Evolutionary conservation across 1,140 invertebrate species (phyloP), one percentile per base, ranked within the genome.

Genomic region (Eulimnadia texana): DNA sequence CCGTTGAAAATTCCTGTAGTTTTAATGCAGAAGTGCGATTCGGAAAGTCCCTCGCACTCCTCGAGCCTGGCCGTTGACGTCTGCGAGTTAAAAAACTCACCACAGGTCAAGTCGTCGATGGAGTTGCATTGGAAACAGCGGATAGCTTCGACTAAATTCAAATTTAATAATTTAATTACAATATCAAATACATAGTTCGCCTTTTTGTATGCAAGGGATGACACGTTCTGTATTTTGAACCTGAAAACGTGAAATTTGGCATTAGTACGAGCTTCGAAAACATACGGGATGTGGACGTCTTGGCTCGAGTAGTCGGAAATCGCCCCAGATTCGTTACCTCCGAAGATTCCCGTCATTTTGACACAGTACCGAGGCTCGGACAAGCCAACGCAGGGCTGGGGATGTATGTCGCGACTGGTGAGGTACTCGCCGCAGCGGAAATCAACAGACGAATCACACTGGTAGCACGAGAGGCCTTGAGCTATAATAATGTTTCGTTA

Each of bases 1-100:
- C 92, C 93, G 86, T 93, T 90, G 72, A 84, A 95, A 68, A 94
- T 80, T 60, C 93, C 93, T 61, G 88, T 87, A 67, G 91, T 87
- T 80, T 98, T 98, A 63, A 97, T 83, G 74, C 93, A 97, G 74
- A 85, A 96, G 66, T 84, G 78, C 9, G 90, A 89, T 67, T 82
- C 82, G 69, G 88, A 86, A 64, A 96, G 85, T 65, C 79, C 76
- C 65, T 83, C 79, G 70, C 93, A 97, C 50, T 84, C 74, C 58
- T 78, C 73, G 25, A 86, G 82, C 64, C 79, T 69, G 67, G 88
- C 74, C 66, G 83, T 81, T 65, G 78, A 77, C 64, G 77, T 69
- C 60, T 82, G 78, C 49, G 77, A 76, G 55, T 82, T 81, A 65
- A 83, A 72, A 67, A 92, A 79, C 72, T 96, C 93, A 68, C 87